Evolutionary conservation across 2,888 invertebrate species (phyloP), one percentile per base, ranked within the genome.

Genomic region (Sarcophaga rosellei): DNA sequence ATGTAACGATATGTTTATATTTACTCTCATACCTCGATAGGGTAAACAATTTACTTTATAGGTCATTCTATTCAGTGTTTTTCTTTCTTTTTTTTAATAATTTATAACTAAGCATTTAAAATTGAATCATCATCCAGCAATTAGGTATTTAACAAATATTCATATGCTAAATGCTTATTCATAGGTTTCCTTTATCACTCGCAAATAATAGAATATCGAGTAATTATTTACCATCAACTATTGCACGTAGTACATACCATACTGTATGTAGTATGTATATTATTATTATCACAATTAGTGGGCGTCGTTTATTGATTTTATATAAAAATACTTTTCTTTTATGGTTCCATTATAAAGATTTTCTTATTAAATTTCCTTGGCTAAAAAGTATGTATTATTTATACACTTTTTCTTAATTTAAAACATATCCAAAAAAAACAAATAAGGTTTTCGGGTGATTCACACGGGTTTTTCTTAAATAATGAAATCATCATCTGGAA

Each of bases 131-230:
- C 69, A 69, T n/a, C 17, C 35, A 70, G 4, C 35, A 15, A 17
- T 35, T 47, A n/a, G n/a, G n/a, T n/a, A 53, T 53, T 81, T 69
- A 69, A 75, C 69, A 62, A 81, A 75, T 21, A 59, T 53, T 11
- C 17, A 62, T 65, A 45, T 81, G 69, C n/a, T 69, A 44, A 70
- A 63, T 81, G 69, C 53, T 81, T 75, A 81, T 57, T 81, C 81
- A 81, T 69, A 75, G 62, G 12, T 62, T 57, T 47, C 20, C 3
- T 57, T 81, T 62, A 63, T 35, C 53, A 11, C 47, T n/a, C n/a
- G 20, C n/a, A 62, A 77, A 61, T 47, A 61, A 20, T 25, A 20
- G 69, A 69, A 15, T 61, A 53, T 53, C 53, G 53, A 15, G 12
- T 53, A 65, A 35, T 45, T 62, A 63, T 75, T n/a, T 63, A 65